Conservation (phyloP, 2,797 vertebrate genomes). For the Limnodromus scolopaceus region DNA sequence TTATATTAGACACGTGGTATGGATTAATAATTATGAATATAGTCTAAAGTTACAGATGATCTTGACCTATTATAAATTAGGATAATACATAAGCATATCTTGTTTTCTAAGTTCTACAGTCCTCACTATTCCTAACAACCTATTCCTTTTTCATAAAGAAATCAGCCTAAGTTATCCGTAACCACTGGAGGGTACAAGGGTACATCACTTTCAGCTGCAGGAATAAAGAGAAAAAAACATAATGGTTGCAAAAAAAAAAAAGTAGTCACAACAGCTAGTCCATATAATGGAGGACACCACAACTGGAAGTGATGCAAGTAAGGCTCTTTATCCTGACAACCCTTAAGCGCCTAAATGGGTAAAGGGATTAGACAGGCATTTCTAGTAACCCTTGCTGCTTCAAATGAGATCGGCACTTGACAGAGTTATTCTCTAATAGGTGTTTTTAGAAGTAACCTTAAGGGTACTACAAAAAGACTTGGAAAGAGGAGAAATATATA, state of each 20-base stretch:
- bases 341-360: neutral
- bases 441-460: neutral
- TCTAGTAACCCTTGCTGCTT: neutral
- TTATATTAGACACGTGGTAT: neutral
- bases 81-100: neutral
- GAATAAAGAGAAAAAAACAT: neutral
- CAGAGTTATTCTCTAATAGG: neutral
- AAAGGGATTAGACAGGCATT: neutral
- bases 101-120: neutral
- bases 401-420: neutral
- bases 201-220: neutral
- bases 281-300: neutral
- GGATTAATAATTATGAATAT: neutral
- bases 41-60: neutral
- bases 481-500: too few relatives aligned
- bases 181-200: neutral
- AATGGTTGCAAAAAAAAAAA: neutral
- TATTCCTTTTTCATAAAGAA: neutral
- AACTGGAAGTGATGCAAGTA: neutral
- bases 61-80: neutral
- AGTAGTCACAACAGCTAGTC: neutral
- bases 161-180: neutral
- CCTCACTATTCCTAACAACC: neutral
- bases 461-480: neutral
- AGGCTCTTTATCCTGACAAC: neutral